Evolutionary conservation across 1,140 invertebrate species (phyloP).

Genomic region (Oscheius sp.): DNA sequence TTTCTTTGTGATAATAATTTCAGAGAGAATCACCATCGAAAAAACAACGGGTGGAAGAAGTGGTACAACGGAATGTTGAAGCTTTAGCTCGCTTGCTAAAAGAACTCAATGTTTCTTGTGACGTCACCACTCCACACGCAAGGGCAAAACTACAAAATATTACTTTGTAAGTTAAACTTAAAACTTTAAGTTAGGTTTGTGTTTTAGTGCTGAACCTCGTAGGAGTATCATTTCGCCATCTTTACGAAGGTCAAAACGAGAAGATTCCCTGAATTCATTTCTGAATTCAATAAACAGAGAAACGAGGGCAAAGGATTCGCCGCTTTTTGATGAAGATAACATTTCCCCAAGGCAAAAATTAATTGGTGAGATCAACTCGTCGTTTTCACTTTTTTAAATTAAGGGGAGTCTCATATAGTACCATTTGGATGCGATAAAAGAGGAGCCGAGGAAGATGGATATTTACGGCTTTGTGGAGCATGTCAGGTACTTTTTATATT

Average conservation of each 20-base stretch:
- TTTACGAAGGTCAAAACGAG: constrained; percentile 14
- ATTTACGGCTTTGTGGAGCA: constrained; percentile 57
- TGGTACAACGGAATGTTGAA: constrained; percentile 55
- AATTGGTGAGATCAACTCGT: constrained; percentile 34
- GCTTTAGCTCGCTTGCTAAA: constrained; percentile 52
- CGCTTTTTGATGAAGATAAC: constrained; percentile 2
- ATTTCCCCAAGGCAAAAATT: constrained; percentile 45
- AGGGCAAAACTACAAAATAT: constrained; percentile 48
- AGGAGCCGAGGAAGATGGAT: constrained; percentile 58
- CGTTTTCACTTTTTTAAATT: neutral
- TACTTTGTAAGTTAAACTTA: constrained; percentile 43
- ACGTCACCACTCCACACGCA: constrained; percentile 50
- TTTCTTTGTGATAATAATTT: neutral
- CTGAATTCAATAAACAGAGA: neutral
- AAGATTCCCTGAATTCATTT: constrained; percentile 19
- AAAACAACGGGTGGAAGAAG: constrained; percentile 48
- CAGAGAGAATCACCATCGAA: constrained; percentile 27
- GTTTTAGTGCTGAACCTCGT: neutral
- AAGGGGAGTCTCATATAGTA: constrained; percentile 60
- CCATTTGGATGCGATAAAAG: constrained; percentile 61
- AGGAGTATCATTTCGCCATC: constrained; percentile 18
- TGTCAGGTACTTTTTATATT: too few relatives aligned
- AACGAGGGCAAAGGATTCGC: neutral
- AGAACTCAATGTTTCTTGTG: constrained; percentile 54
- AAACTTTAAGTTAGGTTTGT: neutral